Conservation (phyloP, 2,113 vertebrate genomes). For the Dipodomys stephensi region DNA sequence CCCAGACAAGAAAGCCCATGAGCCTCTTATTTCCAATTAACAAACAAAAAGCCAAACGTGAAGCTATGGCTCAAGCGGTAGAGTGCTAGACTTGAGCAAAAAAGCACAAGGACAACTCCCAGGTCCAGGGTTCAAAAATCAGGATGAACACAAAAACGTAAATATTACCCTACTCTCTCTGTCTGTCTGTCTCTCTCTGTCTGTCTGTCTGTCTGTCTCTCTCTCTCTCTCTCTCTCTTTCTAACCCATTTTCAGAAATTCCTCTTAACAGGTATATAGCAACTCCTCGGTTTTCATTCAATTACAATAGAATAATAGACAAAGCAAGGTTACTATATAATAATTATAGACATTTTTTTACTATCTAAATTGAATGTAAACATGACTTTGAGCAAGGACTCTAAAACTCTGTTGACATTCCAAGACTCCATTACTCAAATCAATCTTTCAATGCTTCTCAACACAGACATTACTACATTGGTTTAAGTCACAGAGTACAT, state of each 20-base stretch:
- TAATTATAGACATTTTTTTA: neutral
- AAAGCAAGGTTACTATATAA: conserved; percentile 28
- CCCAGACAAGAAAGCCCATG: too few species aligned
- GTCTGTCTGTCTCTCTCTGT: too few species aligned
- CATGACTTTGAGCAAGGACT: conserved; percentile 24
- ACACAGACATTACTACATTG: neutral
- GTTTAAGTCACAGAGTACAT: neutral
- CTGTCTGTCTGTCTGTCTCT: neutral
- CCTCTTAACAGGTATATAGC: neutral
- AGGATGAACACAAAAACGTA: too few species aligned
- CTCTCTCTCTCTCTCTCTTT: neutral
- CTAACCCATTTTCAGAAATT: neutral
- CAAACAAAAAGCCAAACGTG: too few species aligned
- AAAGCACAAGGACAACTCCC: too few species aligned
- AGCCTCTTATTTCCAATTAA: too few species aligned
- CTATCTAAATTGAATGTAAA: conserved; percentile 3
- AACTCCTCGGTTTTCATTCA: conserved; percentile 27
- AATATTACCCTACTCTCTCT: too few species aligned
- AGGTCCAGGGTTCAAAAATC: too few species aligned
- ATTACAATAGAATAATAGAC: neutral
- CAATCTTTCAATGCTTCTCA: conserved; percentile 10
- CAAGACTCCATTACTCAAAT: neutral
- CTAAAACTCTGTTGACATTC: conserved; percentile 20
- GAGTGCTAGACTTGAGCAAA: too few species aligned
- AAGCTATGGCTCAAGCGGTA: too few species aligned